Percentiles rank a stretch among this genome's conserved stretches.
These are phyloP conservation scores for Trissolcus basalis DNA, from an alignment of 1,140 invertebrate genomes.

Conservation along the genomic window DNA sequence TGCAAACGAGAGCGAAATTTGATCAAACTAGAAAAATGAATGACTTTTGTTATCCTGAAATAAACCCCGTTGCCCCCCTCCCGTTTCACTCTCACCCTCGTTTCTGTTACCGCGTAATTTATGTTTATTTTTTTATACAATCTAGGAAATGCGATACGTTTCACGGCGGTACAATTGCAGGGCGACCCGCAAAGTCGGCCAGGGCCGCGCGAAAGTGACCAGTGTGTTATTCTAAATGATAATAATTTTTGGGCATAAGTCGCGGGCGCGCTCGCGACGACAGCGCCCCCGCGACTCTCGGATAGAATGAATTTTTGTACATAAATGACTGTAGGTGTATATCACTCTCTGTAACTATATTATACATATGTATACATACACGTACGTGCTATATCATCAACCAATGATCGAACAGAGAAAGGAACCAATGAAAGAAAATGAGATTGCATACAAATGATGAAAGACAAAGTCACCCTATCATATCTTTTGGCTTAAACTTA, in stretches of 20 bases:
- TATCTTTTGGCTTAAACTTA: constrained; percentile 37
- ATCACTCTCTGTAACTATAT: constrained; percentile 61
- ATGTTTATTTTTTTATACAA: constrained; percentile 54
- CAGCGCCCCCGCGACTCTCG: constrained; percentile 54
- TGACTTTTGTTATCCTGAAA: constrained; percentile 13
- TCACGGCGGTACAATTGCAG: constrained; percentile 55
- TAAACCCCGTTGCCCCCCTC: constrained; percentile 5
- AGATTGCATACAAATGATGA: constrained; percentile 4
- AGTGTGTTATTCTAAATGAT: constrained; percentile 64
- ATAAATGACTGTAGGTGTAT: constrained; percentile 61
- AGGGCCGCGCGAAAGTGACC: constrained; percentile 58
- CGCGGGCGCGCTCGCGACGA: constrained; percentile 52
- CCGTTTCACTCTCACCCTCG: constrained; percentile 32
- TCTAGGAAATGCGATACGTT: constrained; percentile 44
- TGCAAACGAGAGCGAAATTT: not conserved
- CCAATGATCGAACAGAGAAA: constrained; percentile 29
- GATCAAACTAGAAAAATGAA: not conserved
- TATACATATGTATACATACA: constrained; percentile 63
- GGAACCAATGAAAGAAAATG: constrained; percentile 15
- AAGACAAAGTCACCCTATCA: constrained; percentile 33
- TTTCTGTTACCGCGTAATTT: constrained; percentile 55
- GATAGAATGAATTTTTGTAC: constrained; percentile 66
- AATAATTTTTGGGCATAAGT: constrained; percentile 68
- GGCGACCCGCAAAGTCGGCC: constrained; percentile 55
- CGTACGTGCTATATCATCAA: constrained; percentile 55